phyloP scores from a whole-genome alignment of 2,113 vertebrate species.

The Microcebus ravelobensis region DNA sequence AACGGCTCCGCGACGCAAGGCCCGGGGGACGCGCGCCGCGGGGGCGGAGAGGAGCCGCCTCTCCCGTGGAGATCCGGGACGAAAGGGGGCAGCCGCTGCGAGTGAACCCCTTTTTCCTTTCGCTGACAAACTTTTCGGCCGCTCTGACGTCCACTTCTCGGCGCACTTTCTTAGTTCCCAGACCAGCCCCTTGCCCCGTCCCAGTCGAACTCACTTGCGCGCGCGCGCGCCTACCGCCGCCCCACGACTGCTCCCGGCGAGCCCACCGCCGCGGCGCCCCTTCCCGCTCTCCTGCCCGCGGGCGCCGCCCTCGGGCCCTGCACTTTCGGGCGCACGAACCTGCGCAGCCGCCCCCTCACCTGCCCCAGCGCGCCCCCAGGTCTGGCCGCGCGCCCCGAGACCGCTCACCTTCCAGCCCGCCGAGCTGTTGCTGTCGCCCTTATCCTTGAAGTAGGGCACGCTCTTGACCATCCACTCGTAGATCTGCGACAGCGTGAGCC shows the following conservation, averaged over 20 bases:
- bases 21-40: background rate
- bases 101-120: background rate
- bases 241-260: background rate
- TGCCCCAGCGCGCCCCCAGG: background rate
- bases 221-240: background rate
- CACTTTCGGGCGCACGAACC: background rate
- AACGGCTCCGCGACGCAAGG: background rate
- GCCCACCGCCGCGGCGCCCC: background rate
- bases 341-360: background rate
- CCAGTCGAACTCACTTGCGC: background rate
- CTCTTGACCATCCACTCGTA: conserved; percentile 99
- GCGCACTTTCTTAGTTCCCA: background rate
- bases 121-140: conserved; percentile 21
- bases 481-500: conserved; percentile 96
- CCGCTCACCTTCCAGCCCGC: conserved; percentile 97
- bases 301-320: background rate
- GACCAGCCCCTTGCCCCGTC: background rate
- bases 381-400: background rate
- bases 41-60: background rate
- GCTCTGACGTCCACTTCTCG: background rate
- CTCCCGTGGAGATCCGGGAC: background rate
- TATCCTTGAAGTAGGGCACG: conserved; percentile 98
- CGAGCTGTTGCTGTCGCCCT: conserved; percentile 96
- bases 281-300: background rate
- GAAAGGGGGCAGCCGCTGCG: background rate